Percentiles rank a stretch among this genome's conserved stretches.
Evolutionary conservation across 2,888 invertebrate species (phyloP).

Genomic region (Acheta domesticus): DNA sequence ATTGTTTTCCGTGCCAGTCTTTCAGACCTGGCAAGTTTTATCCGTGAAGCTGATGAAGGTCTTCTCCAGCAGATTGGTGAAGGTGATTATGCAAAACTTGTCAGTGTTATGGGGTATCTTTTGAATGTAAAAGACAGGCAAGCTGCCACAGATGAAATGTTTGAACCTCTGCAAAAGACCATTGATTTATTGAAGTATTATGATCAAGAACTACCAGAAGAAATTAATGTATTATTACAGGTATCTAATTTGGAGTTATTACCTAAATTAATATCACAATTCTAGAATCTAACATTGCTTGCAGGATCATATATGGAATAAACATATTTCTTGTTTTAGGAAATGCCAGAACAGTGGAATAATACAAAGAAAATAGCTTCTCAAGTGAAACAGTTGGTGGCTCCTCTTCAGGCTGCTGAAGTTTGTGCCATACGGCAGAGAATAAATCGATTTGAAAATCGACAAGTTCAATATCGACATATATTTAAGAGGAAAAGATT

Average conservation of each 20-base stretch:
- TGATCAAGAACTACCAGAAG: constrained; percentile 94
- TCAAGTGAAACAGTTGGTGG: constrained; percentile 90
- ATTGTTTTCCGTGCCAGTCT: constrained; percentile 53
- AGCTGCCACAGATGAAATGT: constrained; percentile 88
- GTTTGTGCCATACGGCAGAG: constrained; percentile 86
- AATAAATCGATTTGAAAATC: constrained; percentile 78
- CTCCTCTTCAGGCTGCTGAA: constrained; percentile 90
- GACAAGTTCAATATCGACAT: constrained; percentile 81
- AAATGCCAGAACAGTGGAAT: constrained; percentile 93
- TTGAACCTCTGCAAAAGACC: constrained; percentile 88
- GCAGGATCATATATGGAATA: not conserved
- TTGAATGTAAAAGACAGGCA: constrained; percentile 90
- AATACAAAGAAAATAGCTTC: constrained; percentile 89
- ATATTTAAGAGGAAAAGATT: constrained; percentile 64
- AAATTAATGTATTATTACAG: constrained; percentile 85
- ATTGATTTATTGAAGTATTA: constrained; percentile 90
- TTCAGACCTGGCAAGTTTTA: constrained; percentile 81
- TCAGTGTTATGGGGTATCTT: constrained; percentile 89
- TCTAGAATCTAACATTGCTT: too few species aligned
- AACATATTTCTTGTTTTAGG: constrained; percentile 52
- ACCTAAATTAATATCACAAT: too few species aligned
- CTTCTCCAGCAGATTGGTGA: constrained; percentile 70
- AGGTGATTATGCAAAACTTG: constrained; percentile 85
- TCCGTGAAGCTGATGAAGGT: constrained; percentile 86
- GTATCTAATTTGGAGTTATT: constrained; percentile 44